Evolutionary conservation across 2,888 invertebrate genomes (phyloP), one percentile per base, ranked within the genome.

Genomic region (Zootermopsis nevadensis): DNA sequence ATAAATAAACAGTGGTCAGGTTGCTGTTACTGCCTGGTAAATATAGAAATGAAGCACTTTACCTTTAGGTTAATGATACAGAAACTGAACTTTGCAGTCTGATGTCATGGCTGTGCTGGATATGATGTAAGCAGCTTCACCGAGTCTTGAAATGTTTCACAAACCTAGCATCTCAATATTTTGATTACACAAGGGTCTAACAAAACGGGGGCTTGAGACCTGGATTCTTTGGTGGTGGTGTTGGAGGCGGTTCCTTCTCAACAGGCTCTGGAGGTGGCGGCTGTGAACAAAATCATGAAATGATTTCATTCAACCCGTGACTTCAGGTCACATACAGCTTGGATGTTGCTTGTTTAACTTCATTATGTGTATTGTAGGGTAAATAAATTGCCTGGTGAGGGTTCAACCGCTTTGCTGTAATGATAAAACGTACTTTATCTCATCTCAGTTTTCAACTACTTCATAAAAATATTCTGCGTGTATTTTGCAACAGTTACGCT

Each of bases 141-240:
- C n/a, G n/a, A 27, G 2, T 60, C 72, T 24, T 27, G 38, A 76
- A n/a, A 38, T 42, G 42, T n/a, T 60, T 60, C 76, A 76, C 15
- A 76, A 19, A 24, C 30, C 24, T 74, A 69, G 22, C 35, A 38
- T 35, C 74, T 22, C 19, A 15, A 33, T 74, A n/a, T 22, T 33
- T 10, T n/a, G 35, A n/a, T n/a, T 33, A 74, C 24, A 19, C 48
- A 27, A n/a, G 10, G 27, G 7, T 27, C 27, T 42, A 76, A 42
- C 27, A n/a, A 27, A 48, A 8, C 12, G 76, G 22, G 42, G 76
- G 76, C 48, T 76, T 76, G 42, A 76, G 33, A 42, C 66, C 24
- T 60, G 79, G 79, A 15, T 79, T 79, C 66, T 79, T 79, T 27
- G 79, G 79, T 60, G 79, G 79, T n/a, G 79, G 79, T 33, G 79